Evolutionary conservation across 2,113 vertebrate species (phyloP).

Genomic region (Nannospalax galili): DNA sequence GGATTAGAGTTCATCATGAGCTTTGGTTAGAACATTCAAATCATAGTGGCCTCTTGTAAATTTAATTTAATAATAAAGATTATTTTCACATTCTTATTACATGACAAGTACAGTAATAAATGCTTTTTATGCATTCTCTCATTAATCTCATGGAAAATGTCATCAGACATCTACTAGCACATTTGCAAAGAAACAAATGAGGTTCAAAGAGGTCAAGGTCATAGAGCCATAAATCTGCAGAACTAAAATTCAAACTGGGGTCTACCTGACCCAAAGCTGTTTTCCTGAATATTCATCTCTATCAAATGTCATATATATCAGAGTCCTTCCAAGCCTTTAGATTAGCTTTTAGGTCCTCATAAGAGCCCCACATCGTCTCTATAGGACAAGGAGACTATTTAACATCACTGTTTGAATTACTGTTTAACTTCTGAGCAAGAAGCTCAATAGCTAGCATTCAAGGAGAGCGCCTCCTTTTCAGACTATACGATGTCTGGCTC

Average conservation of each 20-base stretch:
- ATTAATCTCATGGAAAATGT: not conserved
- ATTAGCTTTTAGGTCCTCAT: not conserved
- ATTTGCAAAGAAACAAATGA: not conserved
- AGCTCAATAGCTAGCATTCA: not conserved
- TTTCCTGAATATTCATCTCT: conserved; percentile 23
- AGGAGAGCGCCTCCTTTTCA: not conserved
- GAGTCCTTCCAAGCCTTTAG: not conserved
- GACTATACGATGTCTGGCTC: no score
- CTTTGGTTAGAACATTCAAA: not conserved
- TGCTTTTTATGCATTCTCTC: not conserved
- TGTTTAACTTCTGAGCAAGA: not conserved
- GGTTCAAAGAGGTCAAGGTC: not conserved
- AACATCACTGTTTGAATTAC: not conserved
- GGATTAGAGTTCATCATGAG: not conserved
- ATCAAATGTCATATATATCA: no score
- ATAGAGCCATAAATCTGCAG: not conserved
- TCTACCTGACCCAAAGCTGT: not conserved
- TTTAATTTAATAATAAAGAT: not conserved
- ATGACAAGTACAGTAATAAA: not conserved
- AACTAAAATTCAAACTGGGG: not conserved
- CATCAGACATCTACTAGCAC: not conserved
- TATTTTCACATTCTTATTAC: not conserved
- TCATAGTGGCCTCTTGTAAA: not conserved
- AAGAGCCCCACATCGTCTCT: not conserved
- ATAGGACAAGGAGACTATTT: not conserved